Evolutionary conservation across 2,113 vertebrate genomes (phyloP).

Genomic region (Anarhynchus alexandrinus): DNA sequence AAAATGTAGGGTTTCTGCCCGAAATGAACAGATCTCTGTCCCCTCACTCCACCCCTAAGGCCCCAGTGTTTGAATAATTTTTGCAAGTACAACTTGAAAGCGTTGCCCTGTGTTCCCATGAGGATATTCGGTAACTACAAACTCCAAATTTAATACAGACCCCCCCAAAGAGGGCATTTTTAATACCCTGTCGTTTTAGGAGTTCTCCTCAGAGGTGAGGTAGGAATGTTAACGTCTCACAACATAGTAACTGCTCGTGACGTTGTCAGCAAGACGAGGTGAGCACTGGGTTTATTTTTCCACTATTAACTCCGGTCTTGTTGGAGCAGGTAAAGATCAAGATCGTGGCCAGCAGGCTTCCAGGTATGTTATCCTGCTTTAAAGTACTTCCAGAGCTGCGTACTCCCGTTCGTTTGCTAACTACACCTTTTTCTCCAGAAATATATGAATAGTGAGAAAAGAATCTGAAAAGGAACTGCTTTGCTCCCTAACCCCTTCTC

Average conservation of each 20-base stretch:
- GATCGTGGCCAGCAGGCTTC: not conserved
- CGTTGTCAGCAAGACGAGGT: not conserved
- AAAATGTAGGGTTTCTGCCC: not conserved
- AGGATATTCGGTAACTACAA: not conserved
- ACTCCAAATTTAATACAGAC: not conserved
- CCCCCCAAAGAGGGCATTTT: not conserved
- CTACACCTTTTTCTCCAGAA: not conserved
- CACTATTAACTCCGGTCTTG: not conserved
- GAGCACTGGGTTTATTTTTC: not conserved
- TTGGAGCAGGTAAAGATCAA: not conserved
- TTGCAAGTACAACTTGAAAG: not conserved
- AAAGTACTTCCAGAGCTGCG: not conserved
- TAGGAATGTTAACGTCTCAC: not conserved
- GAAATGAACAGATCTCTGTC: not conserved
- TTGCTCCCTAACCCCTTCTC: not conserved
- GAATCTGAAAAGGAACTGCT: not conserved
- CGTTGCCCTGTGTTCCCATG: not conserved
- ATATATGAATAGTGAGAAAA: not conserved
- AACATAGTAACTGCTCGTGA: fast-evolving
- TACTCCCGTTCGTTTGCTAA: not conserved
- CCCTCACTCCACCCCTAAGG: not conserved
- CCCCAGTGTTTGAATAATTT: not conserved
- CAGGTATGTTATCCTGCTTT: not conserved
- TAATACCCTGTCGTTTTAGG: not conserved
- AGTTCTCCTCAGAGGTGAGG: not conserved